These are phyloP conservation scores for Boulengerochromis microlepis DNA, from an alignment of 2,113 vertebrate genomes.

Conservation along the genomic window DNA sequence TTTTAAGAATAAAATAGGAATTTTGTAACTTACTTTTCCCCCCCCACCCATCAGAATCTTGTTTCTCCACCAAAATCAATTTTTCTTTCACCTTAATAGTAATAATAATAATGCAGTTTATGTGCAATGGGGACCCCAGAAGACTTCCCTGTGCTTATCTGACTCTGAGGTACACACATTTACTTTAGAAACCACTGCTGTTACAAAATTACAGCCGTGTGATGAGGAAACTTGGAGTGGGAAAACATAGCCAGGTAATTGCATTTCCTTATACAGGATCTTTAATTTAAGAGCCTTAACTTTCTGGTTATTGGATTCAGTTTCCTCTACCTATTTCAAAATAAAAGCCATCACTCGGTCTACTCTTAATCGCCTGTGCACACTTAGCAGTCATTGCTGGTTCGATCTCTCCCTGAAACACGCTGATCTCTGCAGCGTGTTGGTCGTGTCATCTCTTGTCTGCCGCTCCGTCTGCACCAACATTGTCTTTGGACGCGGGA, in stretches of 20 bases:
- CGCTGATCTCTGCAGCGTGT: neutral
- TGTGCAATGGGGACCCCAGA: fast-evolving
- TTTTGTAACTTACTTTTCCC: slow-evolving; percentile 49
- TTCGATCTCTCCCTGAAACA: neutral
- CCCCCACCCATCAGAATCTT: neutral
- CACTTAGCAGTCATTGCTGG: neutral
- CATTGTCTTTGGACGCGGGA: slow-evolving; percentile 68
- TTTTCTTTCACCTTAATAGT: neutral
- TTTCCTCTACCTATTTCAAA: neutral
- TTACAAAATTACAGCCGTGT: neutral
- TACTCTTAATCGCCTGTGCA: neutral
- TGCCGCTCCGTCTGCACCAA: slow-evolving; percentile 61
- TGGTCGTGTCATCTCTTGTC: slow-evolving; percentile 45
- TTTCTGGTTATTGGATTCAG: neutral
- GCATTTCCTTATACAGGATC: neutral
- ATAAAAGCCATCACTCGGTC: neutral
- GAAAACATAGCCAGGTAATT: neutral
- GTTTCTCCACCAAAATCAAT: neutral
- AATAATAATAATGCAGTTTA: neutral
- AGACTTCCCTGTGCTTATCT: neutral
- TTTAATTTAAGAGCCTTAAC: neutral
- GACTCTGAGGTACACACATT: neutral
- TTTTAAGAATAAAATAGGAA: slow-evolving; percentile 73
- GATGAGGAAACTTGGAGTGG: neutral
- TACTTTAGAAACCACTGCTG: neutral